phyloP scores from a whole-genome alignment of 2,113 vertebrate genomes.

The Poecilia latipinna region DNA sequence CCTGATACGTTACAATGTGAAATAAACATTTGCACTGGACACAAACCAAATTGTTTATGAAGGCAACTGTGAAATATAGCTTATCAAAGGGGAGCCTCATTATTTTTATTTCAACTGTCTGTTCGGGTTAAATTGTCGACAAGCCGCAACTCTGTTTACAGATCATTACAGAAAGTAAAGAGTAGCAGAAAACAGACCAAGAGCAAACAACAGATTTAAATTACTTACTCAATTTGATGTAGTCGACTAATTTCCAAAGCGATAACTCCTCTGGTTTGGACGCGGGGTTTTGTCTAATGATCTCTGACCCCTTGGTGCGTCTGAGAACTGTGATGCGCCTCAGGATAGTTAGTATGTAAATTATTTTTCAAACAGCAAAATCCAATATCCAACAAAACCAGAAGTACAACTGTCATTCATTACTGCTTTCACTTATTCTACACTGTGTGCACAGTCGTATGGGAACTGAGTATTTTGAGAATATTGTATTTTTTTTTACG shows the following conservation, averaged over 20 bases:
- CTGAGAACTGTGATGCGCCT: not conserved
- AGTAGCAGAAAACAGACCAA: constrained; percentile 27
- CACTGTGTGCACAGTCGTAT: not conserved
- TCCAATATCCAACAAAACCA: constrained; percentile 9
- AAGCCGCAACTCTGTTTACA: constrained; percentile 48
- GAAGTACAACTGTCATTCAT: not conserved
- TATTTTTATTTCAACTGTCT: constrained; percentile 12
- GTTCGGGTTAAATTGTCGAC: constrained; percentile 64
- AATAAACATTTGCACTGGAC: not conserved
- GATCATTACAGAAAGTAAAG: constrained; percentile 59
- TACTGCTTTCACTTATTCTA: not conserved
- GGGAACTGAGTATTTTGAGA: not conserved
- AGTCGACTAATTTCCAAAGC: constrained; percentile 33
- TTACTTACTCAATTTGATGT: constrained; percentile 39
- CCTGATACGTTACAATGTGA: not conserved
- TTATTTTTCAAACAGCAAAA: constrained; percentile 12
- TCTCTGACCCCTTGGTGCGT: not conserved
- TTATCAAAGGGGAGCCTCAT: constrained; percentile 13
- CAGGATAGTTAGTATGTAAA: constrained; percentile 6
- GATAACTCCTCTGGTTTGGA: constrained; percentile 19
- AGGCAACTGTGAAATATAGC: constrained; percentile 33
- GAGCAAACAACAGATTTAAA: constrained; percentile 27
- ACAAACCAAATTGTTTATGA: constrained; percentile 32
- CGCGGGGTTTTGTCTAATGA: constrained; percentile 12
- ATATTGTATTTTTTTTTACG: not conserved